phyloP scores from a whole-genome alignment of 2,888 invertebrate genomes.

The Cabera pusaria region DNA sequence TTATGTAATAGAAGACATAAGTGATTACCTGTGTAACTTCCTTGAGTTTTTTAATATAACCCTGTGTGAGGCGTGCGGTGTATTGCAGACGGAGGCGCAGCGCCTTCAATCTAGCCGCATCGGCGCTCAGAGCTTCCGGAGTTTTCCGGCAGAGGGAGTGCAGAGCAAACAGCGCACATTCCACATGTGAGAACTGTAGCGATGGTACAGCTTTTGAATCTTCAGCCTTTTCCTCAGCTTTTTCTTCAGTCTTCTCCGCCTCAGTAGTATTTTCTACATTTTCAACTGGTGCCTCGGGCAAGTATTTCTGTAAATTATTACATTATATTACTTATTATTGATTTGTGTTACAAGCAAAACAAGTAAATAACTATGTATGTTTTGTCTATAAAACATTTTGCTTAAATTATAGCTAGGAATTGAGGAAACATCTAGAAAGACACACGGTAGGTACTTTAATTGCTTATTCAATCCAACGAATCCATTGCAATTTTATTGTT shows the following conservation, averaged over 20 bases:
- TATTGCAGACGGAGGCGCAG: conserved; percentile 94
- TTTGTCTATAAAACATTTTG: too few relatives aligned
- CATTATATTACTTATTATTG: too few relatives aligned
- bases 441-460: too few relatives aligned
- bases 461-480: too few relatives aligned
- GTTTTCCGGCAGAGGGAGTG: conserved; percentile 91
- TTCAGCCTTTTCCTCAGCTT: conserved; percentile 57
- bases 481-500: too few relatives aligned
- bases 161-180: conserved; percentile 92
- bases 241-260: conserved; percentile 65
- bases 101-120: conserved; percentile 90
- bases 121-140: conserved; percentile 88
- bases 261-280: conserved; percentile 47
- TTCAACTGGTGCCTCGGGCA: conserved; percentile 93
- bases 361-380: too few relatives aligned
- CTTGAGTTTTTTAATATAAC: conserved; percentile 88
- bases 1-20: too few relatives aligned
- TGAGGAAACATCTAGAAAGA: too few relatives aligned
- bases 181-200: conserved; percentile 96
- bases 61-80: conserved; percentile 95
- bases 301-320: conserved; percentile 90
- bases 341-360: too few relatives aligned
- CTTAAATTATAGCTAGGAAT: too few relatives aligned
- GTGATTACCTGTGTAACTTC: conserved; percentile 85
- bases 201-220: conserved; percentile 86